Evolutionary conservation across 2,797 vertebrate species (phyloP).

Genomic region (Sebastes paucispinis): DNA sequence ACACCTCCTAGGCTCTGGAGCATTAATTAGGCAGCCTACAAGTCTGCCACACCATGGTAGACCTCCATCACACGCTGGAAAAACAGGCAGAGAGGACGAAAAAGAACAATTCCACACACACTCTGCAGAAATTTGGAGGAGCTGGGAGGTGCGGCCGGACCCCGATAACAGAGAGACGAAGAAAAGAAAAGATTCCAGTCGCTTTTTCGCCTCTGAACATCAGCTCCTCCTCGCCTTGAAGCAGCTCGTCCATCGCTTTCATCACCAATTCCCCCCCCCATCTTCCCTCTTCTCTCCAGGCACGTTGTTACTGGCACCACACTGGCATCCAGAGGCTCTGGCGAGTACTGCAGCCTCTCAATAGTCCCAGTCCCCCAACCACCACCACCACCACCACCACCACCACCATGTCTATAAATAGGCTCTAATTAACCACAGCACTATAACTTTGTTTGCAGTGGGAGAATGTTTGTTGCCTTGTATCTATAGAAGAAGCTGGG

Average conservation of each 20-base stretch:
- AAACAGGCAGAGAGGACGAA: conserved; percentile 50
- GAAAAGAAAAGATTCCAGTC: conserved; percentile 57
- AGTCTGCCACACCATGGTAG: conserved; percentile 67
- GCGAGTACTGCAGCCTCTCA: conserved; percentile 37
- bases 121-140: conserved; percentile 15
- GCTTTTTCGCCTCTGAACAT: conserved; percentile 51
- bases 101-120: conserved; percentile 28
- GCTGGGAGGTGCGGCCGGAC: conserved; percentile 31
- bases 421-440: conserved; percentile 59
- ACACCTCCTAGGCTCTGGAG: conserved; percentile 68
- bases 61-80: conserved; percentile 65
- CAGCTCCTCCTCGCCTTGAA: conserved; percentile 54
- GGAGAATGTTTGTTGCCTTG: conserved; percentile 51
- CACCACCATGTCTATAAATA: conserved; percentile 55
- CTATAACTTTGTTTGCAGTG: conserved; percentile 54
- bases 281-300: background rate
- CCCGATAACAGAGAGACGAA: conserved; percentile 37
- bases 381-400: too few species aligned
- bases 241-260: conserved; percentile 49
- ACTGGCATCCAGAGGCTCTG: conserved; percentile 78
- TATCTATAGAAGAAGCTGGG: conserved; percentile 48
- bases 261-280: conserved; percentile 39
- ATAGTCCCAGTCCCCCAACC: background rate
- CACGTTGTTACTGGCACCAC: conserved; percentile 69
- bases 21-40: conserved; percentile 78